Evolutionary conservation across 2,113 vertebrate species (phyloP).

Genomic region (Nothobranchius kuhntae): DNA sequence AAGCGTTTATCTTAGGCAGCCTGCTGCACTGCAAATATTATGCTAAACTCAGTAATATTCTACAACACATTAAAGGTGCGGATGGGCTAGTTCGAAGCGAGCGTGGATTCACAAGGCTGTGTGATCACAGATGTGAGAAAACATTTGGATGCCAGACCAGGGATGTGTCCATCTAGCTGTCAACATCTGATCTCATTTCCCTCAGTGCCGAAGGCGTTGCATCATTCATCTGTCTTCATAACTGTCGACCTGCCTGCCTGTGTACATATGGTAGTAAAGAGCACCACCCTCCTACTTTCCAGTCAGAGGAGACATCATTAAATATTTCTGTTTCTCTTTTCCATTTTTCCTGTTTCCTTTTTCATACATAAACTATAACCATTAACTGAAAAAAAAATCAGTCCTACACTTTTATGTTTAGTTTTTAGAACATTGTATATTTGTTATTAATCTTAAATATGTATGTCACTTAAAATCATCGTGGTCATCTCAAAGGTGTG

Average conservation of each 20-base stretch:
- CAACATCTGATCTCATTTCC: slow-evolving; percentile 71
- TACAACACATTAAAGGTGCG: slow-evolving; percentile 17
- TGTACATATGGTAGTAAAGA: slow-evolving; percentile 51
- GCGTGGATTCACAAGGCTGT: slow-evolving; percentile 9
- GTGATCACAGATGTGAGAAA: slow-evolving; percentile 45
- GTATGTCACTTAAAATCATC: too few relatives aligned
- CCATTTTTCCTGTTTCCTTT: slow-evolving; percentile 9
- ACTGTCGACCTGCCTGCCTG: slow-evolving; percentile 70
- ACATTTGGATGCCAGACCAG: slow-evolving; percentile 61
- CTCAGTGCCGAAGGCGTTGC: slow-evolving; percentile 57
- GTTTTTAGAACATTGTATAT: too few relatives aligned
- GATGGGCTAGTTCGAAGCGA: not conserved
- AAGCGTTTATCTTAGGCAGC: slow-evolving; percentile 43
- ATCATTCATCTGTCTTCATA: slow-evolving; percentile 74
- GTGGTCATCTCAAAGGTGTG: too few relatives aligned
- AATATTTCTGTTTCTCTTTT: slow-evolving; percentile 16
- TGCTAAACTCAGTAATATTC: slow-evolving; percentile 37
- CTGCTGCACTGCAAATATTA: slow-evolving; percentile 40
- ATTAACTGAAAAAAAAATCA: too few relatives aligned
- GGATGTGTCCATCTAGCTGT: slow-evolving; percentile 69
- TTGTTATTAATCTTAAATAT: too few relatives aligned
- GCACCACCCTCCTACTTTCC: slow-evolving; percentile 53
- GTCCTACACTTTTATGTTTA: too few relatives aligned
- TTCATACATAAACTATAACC: not conserved
- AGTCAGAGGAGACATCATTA: slow-evolving; percentile 42